phyloP scores from a whole-genome alignment of 2,888 invertebrate species.

The Acleris cristana region DNA sequence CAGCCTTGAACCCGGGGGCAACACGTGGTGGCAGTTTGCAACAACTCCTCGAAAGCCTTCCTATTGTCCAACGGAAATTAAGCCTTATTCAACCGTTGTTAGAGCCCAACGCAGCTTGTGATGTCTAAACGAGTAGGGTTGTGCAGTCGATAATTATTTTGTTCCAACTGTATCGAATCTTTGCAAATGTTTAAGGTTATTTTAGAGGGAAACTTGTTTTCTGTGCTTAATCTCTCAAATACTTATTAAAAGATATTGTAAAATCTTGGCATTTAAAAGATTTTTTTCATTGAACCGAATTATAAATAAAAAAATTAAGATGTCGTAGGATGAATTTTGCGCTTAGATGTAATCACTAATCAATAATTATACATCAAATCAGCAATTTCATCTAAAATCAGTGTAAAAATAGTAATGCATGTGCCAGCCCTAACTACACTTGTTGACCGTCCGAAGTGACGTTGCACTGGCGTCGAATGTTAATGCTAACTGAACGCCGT shows the following conservation, averaged over 20 bases:
- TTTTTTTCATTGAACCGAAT: too few species aligned
- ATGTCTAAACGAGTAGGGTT: constrained; percentile 40
- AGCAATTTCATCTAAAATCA: too few species aligned
- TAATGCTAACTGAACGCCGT: constrained; percentile 63
- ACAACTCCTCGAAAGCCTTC: constrained; percentile 63
- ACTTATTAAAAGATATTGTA: not conserved
- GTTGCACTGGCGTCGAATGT: constrained; percentile 58
- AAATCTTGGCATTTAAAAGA: too few species aligned
- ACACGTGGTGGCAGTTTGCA: constrained; percentile 63
- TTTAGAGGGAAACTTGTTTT: not conserved
- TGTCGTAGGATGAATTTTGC: too few species aligned
- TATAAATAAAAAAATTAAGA: too few species aligned
- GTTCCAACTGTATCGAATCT: constrained; percentile 1
- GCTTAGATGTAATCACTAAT: too few species aligned
- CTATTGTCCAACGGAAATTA: constrained; percentile 52
- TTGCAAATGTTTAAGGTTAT: not conserved
- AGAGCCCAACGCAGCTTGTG: constrained; percentile 57
- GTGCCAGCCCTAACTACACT: constrained; percentile 52
- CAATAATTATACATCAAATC: too few species aligned
- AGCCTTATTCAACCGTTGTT: constrained; percentile 52
- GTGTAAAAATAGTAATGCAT: too few species aligned
- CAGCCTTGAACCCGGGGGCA: constrained; percentile 72
- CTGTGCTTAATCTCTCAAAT: not conserved
- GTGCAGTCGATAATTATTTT: constrained; percentile 33
- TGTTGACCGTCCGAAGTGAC: constrained; percentile 58